Evolutionary conservation across 1,140 invertebrate genomes (phyloP), one percentile per base, ranked within the genome.

Genomic region (Argopecten irradians): DNA sequence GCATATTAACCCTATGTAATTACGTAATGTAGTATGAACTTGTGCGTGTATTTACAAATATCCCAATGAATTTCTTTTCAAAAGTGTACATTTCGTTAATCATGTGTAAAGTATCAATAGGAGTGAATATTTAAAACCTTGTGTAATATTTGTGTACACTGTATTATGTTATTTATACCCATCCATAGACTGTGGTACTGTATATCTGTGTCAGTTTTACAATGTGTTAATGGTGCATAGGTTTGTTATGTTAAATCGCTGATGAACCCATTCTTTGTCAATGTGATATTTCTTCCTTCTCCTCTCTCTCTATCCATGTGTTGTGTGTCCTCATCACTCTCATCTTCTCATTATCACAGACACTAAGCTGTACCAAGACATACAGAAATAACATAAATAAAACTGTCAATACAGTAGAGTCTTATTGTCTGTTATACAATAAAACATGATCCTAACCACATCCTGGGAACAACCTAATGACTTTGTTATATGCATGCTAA

Each of bases 351-450:
- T 46, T 19, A 46, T 71, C 55, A 71, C 55, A 28, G 55, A 71
- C 22, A 28, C n/a, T 71, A 71, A 71, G 55, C 55, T 71, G 55
- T 71, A 71, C 55, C 55, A 71, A 71, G 28, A 71, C 55, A 71
- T 71, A 71, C 55, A 71, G 55, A 71, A 71, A 71, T 28, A n/a
- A 71, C 55, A 71, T 71, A n/a, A 71, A 71, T 71, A 71, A 71
- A 71, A 71, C 55, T 16, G 55, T 71, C 55, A n/a, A 71, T n/a
- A 71, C 55, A 71, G 5, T 71, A n/a, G n/a, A n/a, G 8, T 71
- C 22, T 46, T 46, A 11, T 46, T 46, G 43, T 46, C 43, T 46
- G 13, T 46, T 46, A 46, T 46, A 11, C 22, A 46, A 3, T 16
- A 46, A n/a, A n/a, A n/a, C n/a, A n/a, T n/a, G n/a, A n/a, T n/a